Base-by-base conservation (phyloP, 2,888 invertebrate species). In the Phymatocera aterrima region DNA sequence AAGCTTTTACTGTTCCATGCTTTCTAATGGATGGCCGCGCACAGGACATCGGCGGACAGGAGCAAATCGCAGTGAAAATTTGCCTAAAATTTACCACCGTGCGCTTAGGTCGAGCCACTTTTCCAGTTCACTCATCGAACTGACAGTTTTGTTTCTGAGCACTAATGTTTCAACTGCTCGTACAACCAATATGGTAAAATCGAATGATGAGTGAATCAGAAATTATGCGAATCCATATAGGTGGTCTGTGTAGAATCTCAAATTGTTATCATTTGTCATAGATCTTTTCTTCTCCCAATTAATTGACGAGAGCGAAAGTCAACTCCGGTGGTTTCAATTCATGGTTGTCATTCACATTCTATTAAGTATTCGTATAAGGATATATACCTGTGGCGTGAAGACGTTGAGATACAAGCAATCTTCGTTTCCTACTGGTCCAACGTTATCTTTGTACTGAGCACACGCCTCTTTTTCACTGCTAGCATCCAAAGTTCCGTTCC, bases 321-420 rank as follows among this genome's bases (percentile, higher is more conserved):
- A n/a, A n/a, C n/a, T n/a, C n/a, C n/a, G n/a, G n/a, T n/a, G n/a
- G n/a, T n/a, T n/a, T n/a, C n/a, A 21, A 51, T 18, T 51, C 21
- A 18, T 15, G 21, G n/a, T 0, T 8, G 8, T n/a, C 5, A 51
- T 21, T 18, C 18, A 18, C 21, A n/a, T 18, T 51, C 21, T 6
- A 5, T 8, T 2, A 8, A 18, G 51, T 51, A 21, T 21, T 21
- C 18, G 8, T 18, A 60, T 15, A 15, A 4, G 28, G 2, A 3
- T 37, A 51, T 28, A 28, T 48, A 70, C 70, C 48, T 24, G 46
- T 3, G 70, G 43, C 15, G 70, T 70, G 12, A 40, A 70, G 3
- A 70, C 15, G 31, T 70, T 70, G n/a, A 70, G 70, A 31, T 70
- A 48, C 12, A 70, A 40, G 6, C 70, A 70, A 15, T 70, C 70